phyloP scores from a whole-genome alignment of 64 coral and sea anemone species.

The Dendronephthya gigantea region DNA sequence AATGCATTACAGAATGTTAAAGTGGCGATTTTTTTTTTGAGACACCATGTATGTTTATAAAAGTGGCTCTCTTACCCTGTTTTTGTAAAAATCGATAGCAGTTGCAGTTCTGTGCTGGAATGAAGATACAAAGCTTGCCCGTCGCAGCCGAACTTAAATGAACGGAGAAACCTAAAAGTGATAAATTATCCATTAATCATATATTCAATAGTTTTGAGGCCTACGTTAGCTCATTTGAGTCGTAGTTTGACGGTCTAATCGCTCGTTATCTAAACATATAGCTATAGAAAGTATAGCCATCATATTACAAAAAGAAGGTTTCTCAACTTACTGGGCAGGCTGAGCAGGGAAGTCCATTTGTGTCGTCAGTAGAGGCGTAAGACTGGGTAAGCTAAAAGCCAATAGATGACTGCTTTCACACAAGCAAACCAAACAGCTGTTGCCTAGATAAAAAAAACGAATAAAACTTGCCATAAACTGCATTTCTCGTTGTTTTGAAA shows the following conservation, averaged over 20 bases:
- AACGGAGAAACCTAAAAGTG: slow-evolving; percentile 56
- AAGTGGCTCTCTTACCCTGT: slow-evolving; percentile 49
- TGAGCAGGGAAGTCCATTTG: slow-evolving; percentile 49
- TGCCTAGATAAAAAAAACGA: slow-evolving; percentile 34
- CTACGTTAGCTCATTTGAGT: no score
- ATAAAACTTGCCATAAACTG: background rate
- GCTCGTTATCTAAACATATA: no score
- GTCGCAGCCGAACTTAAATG: slow-evolving; percentile 65
- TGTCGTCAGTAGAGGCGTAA: slow-evolving; percentile 49
- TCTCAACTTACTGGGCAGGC: slow-evolving; percentile 61
- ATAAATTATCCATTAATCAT: no score
- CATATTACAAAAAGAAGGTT: background rate
- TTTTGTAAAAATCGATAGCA: slow-evolving; percentile 72
- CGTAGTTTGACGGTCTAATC: no score
- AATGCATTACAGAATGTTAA: no score
- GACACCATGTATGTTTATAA: background rate
- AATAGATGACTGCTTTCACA: slow-evolving; percentile 59
- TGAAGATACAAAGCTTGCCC: slow-evolving; percentile 76
- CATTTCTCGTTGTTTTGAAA: no score
- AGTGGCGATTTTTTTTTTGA: no score
- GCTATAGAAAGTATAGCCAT: background rate
- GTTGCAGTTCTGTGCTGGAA: slow-evolving; percentile 77
- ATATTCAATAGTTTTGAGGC: no score
- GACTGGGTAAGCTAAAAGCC: slow-evolving; percentile 70
- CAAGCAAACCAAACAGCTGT: slow-evolving; percentile 77